Percentiles rank a stretch among this genome's conserved stretches.
Evolutionary conservation across 2,113 vertebrate genomes (phyloP).

Genomic region (Atrichornis clamosus): DNA sequence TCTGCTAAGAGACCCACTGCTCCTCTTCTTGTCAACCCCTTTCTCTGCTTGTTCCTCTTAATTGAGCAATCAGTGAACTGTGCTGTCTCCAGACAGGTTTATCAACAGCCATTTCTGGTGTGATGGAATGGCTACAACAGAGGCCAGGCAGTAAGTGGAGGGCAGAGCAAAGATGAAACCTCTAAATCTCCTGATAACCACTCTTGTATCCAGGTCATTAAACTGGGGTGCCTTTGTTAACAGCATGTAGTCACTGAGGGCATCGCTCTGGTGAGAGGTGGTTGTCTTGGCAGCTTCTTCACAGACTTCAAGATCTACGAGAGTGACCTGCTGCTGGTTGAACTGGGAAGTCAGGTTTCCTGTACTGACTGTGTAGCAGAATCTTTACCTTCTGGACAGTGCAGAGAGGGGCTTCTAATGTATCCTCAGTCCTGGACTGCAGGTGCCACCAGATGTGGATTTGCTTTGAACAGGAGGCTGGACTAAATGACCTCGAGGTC

Average conservation of each 20-base stretch:
- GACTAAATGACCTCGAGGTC: background rate
- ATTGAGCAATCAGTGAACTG: background rate
- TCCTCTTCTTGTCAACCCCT: background rate
- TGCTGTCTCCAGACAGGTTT: background rate
- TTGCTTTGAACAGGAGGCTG: background rate
- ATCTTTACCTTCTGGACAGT: background rate
- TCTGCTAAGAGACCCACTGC: background rate
- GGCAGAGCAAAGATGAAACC: background rate
- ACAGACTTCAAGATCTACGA: background rate
- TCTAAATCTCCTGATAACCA: background rate
- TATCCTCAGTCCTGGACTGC: background rate
- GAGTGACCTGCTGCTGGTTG: background rate
- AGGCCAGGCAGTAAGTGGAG: background rate
- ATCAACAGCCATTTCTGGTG: background rate
- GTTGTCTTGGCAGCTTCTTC: background rate
- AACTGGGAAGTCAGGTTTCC: background rate
- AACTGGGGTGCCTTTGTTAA: background rate
- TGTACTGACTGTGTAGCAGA: background rate
- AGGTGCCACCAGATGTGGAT: background rate
- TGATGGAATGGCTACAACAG: background rate
- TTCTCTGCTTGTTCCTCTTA: background rate
- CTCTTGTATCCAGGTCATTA: background rate
- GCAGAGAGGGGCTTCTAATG: background rate
- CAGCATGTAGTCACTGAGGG: background rate
- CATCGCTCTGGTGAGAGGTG: background rate